Evolutionary conservation across 2,113 vertebrate genomes (phyloP).

Genomic region (Capreolus pygargus): DNA sequence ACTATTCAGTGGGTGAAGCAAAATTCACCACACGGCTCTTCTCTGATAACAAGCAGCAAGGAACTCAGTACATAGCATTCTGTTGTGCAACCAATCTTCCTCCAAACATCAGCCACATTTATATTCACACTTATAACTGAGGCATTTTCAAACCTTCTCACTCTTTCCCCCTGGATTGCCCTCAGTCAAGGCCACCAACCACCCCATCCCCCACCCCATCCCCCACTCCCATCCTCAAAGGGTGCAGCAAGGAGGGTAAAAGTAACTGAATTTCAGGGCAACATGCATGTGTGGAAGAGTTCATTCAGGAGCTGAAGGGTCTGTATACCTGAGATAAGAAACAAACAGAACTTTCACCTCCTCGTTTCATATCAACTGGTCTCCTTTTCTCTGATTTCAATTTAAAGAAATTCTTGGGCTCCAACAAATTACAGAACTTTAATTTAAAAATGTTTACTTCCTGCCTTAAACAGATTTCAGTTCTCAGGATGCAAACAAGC

Average conservation of each 20-base stretch:
- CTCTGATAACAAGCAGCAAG: background rate
- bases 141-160: background rate
- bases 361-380: background rate
- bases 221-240: background rate
- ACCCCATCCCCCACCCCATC: background rate
- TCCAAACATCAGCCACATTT: background rate
- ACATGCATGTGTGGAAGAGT: background rate
- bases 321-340: conserved; percentile 19
- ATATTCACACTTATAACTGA: background rate
- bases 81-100: background rate
- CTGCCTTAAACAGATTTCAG: background rate
- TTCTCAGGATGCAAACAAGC: background rate
- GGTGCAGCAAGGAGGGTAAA: background rate
- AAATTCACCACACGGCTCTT: background rate
- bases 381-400: background rate
- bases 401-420: background rate
- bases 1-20: background rate
- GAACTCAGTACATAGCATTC: background rate
- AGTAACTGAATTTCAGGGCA: background rate
- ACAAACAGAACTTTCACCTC: background rate
- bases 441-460: background rate
- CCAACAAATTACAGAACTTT: background rate
- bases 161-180: background rate
- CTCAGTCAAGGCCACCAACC: background rate
- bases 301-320: background rate